These are phyloP conservation scores for Halictus rubicundus DNA, from an alignment of 1,140 invertebrate species.

Conservation along the genomic window DNA sequence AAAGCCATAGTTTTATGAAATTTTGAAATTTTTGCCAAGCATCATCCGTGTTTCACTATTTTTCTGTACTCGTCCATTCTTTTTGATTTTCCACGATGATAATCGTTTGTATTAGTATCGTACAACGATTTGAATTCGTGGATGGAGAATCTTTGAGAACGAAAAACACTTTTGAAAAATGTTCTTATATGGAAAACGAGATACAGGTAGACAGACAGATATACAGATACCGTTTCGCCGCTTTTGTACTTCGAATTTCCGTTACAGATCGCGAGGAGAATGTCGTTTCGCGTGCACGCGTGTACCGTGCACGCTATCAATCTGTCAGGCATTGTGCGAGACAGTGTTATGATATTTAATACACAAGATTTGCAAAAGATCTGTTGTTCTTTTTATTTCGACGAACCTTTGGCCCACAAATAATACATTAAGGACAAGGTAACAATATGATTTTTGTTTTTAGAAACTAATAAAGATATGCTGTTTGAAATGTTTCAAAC, in stretches of 20 bases:
- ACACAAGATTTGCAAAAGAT: conserved; percentile 50
- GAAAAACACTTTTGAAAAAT: too few species aligned
- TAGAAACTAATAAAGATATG: too few species aligned
- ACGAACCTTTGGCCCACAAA: neutral
- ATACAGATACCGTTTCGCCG: conserved; percentile 15
- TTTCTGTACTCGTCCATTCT: conserved; percentile 28
- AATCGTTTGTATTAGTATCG: neutral
- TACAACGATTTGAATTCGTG: conserved; percentile 6
- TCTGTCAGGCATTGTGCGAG: conserved; percentile 67
- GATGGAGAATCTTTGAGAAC: neutral
- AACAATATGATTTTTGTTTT: too few species aligned
- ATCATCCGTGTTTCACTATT: conserved; percentile 15
- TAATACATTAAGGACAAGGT: too few species aligned
- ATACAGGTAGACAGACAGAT: neutral
- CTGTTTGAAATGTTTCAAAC: too few species aligned
- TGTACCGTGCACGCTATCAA: conserved; percentile 63
- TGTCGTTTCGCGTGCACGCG: conserved; percentile 45
- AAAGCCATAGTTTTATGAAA: neutral
- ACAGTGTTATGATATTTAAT: conserved; percentile 69
- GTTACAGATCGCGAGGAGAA: neutral
- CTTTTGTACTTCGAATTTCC: conserved; percentile 27
- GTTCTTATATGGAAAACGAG: conserved; percentile 4
- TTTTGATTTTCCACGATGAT: neutral
- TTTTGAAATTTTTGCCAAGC: conserved; percentile 7
- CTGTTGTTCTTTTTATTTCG: neutral